Percentiles rank a stretch among this genome's conserved stretches.
phyloP scores from a whole-genome alignment of 2,888 invertebrate species.

The Scelioninae gen. 1 region DNA sequence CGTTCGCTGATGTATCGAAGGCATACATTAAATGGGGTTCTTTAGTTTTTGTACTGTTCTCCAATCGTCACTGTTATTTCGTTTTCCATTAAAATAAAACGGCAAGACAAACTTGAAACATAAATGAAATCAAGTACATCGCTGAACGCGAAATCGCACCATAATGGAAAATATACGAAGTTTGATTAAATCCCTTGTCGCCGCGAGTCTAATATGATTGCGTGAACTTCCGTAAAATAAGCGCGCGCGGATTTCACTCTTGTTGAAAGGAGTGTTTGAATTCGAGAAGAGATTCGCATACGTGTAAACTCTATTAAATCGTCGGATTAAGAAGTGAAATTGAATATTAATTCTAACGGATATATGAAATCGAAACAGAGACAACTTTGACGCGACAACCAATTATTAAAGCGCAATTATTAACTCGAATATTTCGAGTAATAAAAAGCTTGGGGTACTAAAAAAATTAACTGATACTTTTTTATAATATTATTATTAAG shows the following conservation, averaged over 20 bases:
- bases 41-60: too few relatives aligned
- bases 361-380: conserved; percentile 71
- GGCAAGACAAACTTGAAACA: conserved; percentile 56
- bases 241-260: conserved; percentile 55
- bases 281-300: conserved; percentile 57
- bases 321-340: conserved; percentile 76
- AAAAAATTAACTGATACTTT: too few relatives aligned
- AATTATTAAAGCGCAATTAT: too few relatives aligned
- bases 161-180: conserved; percentile 80
- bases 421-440: neutral
- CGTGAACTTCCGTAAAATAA: conserved; percentile 66
- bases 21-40: too few relatives aligned
- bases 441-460: too few relatives aligned
- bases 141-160: conserved; percentile 75
- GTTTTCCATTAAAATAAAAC: conserved; percentile 38
- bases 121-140: conserved; percentile 77
- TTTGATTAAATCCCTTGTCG: conserved; percentile 78
- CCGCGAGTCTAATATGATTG: conserved; percentile 66
- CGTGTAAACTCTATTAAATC: conserved; percentile 75
- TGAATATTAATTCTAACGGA: conserved; percentile 72
- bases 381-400: conserved; percentile 38
- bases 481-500: too few relatives aligned
- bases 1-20: neutral
- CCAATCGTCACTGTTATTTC: conserved; percentile 23
- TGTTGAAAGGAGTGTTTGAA: conserved; percentile 61